phyloP scores from a whole-genome alignment of 2,113 vertebrate species.

The Rhabdomys dilectus region DNA sequence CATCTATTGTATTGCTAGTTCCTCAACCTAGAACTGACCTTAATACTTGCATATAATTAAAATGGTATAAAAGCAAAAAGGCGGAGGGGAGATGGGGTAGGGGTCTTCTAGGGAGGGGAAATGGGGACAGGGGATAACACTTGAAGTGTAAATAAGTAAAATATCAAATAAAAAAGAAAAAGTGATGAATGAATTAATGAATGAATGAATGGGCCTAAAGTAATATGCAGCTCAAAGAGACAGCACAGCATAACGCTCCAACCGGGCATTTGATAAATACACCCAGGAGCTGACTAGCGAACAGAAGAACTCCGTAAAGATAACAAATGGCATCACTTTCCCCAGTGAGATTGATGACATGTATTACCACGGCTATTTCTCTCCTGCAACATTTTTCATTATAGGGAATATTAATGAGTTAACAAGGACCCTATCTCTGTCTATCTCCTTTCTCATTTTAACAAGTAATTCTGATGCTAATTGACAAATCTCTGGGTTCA shows the following conservation, averaged over 20 bases:
- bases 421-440: slow-evolving; percentile 75
- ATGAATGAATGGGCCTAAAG: background rate
- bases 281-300: background rate
- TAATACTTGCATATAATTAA: too few species aligned
- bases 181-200: background rate
- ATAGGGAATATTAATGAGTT: slow-evolving; percentile 77
- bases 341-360: slow-evolving; percentile 66
- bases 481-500: slow-evolving; percentile 66
- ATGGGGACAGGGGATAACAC: too few species aligned
- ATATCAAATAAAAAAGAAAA: background rate
- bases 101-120: too few species aligned
- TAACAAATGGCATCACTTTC: slow-evolving; percentile 69
- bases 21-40: too few species aligned
- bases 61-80: too few species aligned
- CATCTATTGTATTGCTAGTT: too few species aligned
- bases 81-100: too few species aligned
- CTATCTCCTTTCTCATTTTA: slow-evolving; percentile 72
- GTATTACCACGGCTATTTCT: slow-evolving; percentile 61
- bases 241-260: background rate
- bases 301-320: slow-evolving; percentile 63
- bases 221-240: background rate
- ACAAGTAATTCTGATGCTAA: slow-evolving; percentile 72
- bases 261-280: slow-evolving; percentile 66
- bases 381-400: slow-evolving; percentile 71
- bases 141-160: too few species aligned